Conservation (phyloP, 2,113 vertebrate species). For the Girardinichthys multiradiatus region DNA sequence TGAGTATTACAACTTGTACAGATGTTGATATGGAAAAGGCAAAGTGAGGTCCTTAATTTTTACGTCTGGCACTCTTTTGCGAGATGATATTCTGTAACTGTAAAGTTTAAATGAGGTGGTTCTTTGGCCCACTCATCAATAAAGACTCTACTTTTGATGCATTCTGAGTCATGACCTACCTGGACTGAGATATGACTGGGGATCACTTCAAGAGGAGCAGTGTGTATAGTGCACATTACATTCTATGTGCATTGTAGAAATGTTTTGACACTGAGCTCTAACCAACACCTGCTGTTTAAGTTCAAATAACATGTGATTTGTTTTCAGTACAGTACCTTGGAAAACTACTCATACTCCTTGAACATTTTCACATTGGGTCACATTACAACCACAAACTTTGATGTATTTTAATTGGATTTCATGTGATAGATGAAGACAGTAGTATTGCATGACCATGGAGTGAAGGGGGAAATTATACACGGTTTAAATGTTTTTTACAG, state of each 20-base stretch:
- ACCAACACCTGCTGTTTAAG: not conserved
- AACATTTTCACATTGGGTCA: not conserved
- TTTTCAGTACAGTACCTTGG: not conserved
- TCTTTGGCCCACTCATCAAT: slow-evolving; percentile 81
- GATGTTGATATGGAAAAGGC: slow-evolving; percentile 59
- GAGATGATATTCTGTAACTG: slow-evolving; percentile 78
- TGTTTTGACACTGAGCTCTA: not conserved
- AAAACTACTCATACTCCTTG: too few species aligned
- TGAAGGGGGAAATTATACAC: not conserved
- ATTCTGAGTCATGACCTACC: slow-evolving; percentile 51
- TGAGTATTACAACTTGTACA: slow-evolving; percentile 70
- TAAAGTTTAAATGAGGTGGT: slow-evolving; percentile 80
- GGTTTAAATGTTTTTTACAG: not conserved
- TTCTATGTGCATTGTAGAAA: slow-evolving; percentile 5
- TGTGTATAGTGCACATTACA: slow-evolving; percentile 15
- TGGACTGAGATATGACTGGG: slow-evolving; percentile 21
- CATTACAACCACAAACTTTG: not conserved
- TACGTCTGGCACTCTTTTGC: slow-evolving; percentile 70
- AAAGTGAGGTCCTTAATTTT: slow-evolving; percentile 69
- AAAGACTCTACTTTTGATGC: slow-evolving; percentile 84
- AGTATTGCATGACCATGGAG: too few species aligned
- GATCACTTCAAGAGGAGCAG: slow-evolving; percentile 14
- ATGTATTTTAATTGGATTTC: not conserved
- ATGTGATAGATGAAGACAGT: not conserved
- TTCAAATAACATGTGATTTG: not conserved